Percentiles rank a stretch among this genome's conserved stretches.
Evolutionary conservation across 2,888 invertebrate genomes (phyloP).

Genomic region (Elegia similella): DNA sequence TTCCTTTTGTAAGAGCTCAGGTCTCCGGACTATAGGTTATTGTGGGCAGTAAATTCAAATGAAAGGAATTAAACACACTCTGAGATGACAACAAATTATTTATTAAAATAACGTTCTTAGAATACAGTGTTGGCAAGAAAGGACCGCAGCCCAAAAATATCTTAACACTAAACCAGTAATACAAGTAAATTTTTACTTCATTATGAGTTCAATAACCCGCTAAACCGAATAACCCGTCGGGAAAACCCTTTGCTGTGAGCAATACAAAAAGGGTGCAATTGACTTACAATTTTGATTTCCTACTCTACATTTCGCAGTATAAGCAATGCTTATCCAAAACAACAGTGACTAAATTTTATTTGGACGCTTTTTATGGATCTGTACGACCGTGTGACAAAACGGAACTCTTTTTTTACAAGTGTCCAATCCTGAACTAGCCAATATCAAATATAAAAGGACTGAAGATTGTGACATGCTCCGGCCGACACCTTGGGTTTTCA

Average conservation of each 20-base stretch:
- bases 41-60: neutral
- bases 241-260: neutral
- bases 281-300: neutral
- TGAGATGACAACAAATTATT: constrained; percentile 60
- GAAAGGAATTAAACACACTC: constrained; percentile 7
- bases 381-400: too few species aligned
- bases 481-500: too few species aligned
- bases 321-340: neutral
- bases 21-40: too few species aligned
- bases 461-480: too few species aligned
- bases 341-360: neutral
- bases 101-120: constrained; percentile 61
- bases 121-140: constrained; percentile 57
- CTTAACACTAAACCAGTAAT: constrained; percentile 32
- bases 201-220: constrained; percentile 6
- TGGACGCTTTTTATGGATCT: constrained; percentile 1
- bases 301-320: neutral
- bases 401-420: too few species aligned
- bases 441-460: neutral
- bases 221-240: neutral
- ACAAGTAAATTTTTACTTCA: constrained; percentile 21
- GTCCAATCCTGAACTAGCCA: neutral
- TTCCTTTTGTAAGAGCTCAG: too few species aligned
- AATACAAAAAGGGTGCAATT: constrained; percentile 1
- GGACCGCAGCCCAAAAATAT: constrained; percentile 48